Base-by-base conservation (phyloP, 2,888 invertebrate genomes). In the Heliconius charithonia region DNA sequence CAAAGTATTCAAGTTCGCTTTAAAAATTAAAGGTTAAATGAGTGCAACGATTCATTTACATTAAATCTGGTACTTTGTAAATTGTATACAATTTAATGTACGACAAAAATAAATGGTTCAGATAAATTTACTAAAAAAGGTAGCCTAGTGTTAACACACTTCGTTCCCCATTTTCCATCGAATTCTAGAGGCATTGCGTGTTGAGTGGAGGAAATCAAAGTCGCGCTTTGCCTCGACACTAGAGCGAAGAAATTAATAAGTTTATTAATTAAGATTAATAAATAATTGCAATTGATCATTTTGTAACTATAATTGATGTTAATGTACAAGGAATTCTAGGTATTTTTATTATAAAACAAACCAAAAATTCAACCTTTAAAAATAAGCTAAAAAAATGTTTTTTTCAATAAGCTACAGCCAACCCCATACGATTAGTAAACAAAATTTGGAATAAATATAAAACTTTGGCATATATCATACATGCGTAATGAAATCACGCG, bases 401-500 rank as follows among this genome's bases (percentile, higher is more conserved):
- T 63, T 63, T 51, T 74, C 62, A 70, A 74, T 63, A 80, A 79
- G 69, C 76, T 72, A 75, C 62, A 81, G 67, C 76, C 65, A 63
- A 75, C 67, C 69, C 69, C 77, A 81, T 72, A 71, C 80, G 63
- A 80, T 80, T 78, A 81, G 81, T 79, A 65, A 63, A 79, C 72
- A 82, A 65, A 81, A 81, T 80, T 81, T 80, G 67, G 80, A 81
- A 81, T 78, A 77, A 59, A 72, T 79, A 70, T 78, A 66, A n/a
- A 73, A 69, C 72, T 66, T 56, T 32, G 72, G 69, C 77, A 78
- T 59, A 75, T 71, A 45, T 80, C 67, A 66, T 59, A 62, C 81
- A 81, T 81, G 81, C 81, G 77, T 75, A 81, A 72, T 51, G 66
- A 69, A 59, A 73, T 79, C 83, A 87, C 87, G 87, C 89, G 85